Percentiles rank a stretch among this genome's conserved stretches.
Conservation (phyloP, 1,140 invertebrate genomes). For the Oryzaephilus surinamensis region DNA sequence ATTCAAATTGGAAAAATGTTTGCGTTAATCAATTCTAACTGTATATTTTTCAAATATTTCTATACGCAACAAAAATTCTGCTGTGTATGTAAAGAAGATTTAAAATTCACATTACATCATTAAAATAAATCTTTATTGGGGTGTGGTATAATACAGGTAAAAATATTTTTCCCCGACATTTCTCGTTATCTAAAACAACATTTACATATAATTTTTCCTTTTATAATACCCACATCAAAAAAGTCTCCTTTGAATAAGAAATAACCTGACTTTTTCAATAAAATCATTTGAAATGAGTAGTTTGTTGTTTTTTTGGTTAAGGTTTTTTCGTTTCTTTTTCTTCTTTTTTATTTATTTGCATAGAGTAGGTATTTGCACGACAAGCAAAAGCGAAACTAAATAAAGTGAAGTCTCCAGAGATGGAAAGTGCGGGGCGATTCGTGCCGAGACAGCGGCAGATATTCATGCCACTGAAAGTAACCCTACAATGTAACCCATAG, state of each 20-base stretch:
- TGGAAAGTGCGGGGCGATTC: conserved; percentile 8
- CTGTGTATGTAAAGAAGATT: too few relatives aligned
- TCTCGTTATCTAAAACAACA: too few relatives aligned
- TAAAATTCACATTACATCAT: too few relatives aligned
- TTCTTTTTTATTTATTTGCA: conserved; percentile 3
- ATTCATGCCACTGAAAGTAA: conserved; percentile 16
- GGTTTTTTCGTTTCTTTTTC: background rate
- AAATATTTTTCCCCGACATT: too few relatives aligned
- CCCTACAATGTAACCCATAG: conserved; percentile 12
- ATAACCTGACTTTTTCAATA: background rate
- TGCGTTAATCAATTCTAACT: too few relatives aligned
- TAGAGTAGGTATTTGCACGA: conserved; percentile 11
- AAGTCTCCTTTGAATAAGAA: background rate
- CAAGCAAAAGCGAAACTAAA: conserved; percentile 10
- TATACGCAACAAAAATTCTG: too few relatives aligned
- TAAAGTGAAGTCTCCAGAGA: conserved; percentile 14
- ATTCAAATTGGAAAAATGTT: too few relatives aligned
- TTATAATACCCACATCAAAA: too few relatives aligned
- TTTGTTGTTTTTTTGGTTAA: background rate
- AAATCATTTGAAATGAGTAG: conserved; percentile 3
- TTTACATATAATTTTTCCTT: too few relatives aligned
- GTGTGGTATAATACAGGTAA: too few relatives aligned
- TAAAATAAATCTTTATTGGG: too few relatives aligned
- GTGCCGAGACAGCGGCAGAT: conserved; percentile 13
- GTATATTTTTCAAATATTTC: too few relatives aligned